A percentile compares a stretch with the other conserved stretches of the same genome.
These are phyloP conservation scores for Sycophaga agraensis DNA, from an alignment of 1,140 invertebrate genomes.

Conservation along the genomic window DNA sequence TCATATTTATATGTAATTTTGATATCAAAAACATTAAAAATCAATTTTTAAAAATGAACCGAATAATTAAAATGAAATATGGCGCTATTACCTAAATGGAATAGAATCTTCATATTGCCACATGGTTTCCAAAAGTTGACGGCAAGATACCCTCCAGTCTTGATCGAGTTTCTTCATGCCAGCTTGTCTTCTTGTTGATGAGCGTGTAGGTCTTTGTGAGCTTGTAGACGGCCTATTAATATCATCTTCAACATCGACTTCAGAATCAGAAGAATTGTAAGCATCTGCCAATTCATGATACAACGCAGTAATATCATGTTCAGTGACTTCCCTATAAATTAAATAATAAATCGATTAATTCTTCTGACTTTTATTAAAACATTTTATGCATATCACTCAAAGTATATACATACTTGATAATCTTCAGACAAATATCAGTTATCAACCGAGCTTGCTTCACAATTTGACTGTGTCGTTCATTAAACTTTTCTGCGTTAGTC, in stretches of 20 bases:
- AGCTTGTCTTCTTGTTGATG: conserved; percentile 39
- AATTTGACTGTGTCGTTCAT: conserved; percentile 84
- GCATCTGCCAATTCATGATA: conserved; percentile 80
- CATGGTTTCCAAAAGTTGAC: conserved; percentile 67
- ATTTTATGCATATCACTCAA: too few relatives aligned
- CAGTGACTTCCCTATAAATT: conserved; percentile 61
- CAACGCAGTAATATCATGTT: conserved; percentile 76
- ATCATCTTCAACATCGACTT: conserved; percentile 57
- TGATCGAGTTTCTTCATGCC: conserved; percentile 39
- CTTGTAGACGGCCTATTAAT: conserved; percentile 60
- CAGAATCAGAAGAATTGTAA: conserved; percentile 72
- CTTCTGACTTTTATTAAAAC: too few relatives aligned
- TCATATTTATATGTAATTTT: too few relatives aligned
- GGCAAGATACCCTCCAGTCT: conserved; percentile 70
- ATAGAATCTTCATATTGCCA: conserved; percentile 78
- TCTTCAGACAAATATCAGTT: conserved; percentile 82
- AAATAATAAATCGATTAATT: conserved; percentile 2
- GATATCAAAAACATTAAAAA: too few relatives aligned
- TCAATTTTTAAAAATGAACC: neutral
- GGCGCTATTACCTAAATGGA: conserved; percentile 76
- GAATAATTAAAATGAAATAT: too few relatives aligned
- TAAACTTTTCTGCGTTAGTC: conserved; percentile 91
- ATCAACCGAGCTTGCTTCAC: conserved; percentile 87
- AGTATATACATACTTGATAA: conserved; percentile 77
- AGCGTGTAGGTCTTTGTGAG: conserved; percentile 46